Evolutionary conservation across 2,797 vertebrate genomes (phyloP).

Genomic region (Neopelma chrysocephalum): DNA sequence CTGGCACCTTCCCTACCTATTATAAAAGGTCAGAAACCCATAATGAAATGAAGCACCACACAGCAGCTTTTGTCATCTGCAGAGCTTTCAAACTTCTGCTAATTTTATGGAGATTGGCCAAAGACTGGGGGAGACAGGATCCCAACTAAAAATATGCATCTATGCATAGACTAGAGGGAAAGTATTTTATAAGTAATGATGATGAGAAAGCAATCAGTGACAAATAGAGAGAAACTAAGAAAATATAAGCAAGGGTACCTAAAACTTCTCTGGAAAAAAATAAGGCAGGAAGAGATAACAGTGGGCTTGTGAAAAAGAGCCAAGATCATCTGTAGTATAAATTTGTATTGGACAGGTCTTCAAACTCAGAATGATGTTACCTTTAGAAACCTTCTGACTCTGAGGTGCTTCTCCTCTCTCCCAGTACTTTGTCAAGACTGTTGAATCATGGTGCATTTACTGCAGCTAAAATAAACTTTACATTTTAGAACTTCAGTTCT

Average conservation of each 20-base stretch:
- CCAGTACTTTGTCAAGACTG: neutral
- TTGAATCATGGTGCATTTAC: slow-evolving; percentile 17
- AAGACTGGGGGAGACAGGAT: slow-evolving; percentile 20
- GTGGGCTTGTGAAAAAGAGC: neutral
- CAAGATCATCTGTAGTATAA: neutral
- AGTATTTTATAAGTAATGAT: slow-evolving; percentile 42
- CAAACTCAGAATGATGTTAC: neutral
- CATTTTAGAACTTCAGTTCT: slow-evolving; percentile 14
- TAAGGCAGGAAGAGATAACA: neutral
- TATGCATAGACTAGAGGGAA: neutral
- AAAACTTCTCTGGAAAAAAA: neutral
- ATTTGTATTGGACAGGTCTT: slow-evolving; percentile 28
- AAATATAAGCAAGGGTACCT: neutral
- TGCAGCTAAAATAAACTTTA: slow-evolving; percentile 53
- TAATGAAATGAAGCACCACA: slow-evolving; percentile 34
- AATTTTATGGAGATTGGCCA: slow-evolving; percentile 43
- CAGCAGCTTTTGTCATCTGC: slow-evolving; percentile 41
- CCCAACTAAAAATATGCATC: slow-evolving; percentile 6
- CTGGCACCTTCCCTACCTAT: neutral
- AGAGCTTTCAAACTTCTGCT: slow-evolving; percentile 55
- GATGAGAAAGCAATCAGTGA: slow-evolving; percentile 11
- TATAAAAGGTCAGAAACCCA: slow-evolving; percentile 37
- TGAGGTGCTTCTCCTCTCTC: neutral
- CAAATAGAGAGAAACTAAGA: neutral
- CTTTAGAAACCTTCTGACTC: neutral